Evolutionary conservation across 2,797 vertebrate genomes (phyloP).

Genomic region (Prionace glauca): DNA sequence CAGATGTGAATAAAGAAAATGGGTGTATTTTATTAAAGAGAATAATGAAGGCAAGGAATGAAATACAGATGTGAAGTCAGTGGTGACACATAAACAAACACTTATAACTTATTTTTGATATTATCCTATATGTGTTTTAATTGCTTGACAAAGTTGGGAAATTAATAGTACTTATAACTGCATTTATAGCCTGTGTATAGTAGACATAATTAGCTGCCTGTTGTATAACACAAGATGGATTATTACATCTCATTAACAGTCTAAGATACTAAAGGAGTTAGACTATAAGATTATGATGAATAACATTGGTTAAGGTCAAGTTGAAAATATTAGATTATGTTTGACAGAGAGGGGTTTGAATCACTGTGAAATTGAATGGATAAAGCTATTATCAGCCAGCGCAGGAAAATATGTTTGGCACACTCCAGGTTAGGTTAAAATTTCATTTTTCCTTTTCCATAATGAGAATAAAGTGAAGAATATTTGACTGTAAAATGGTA

Average conservation of each 20-base stretch:
- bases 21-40: neutral
- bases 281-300: conserved; percentile 29
- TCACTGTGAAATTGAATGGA: neutral
- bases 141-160: conserved; percentile 14
- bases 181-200: neutral
- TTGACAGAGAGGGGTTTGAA: neutral
- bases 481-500: neutral
- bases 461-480: conserved; percentile 14
- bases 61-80: neutral
- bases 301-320: neutral
- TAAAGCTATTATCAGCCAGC: neutral
- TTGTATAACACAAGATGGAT: neutral
- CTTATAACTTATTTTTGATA: neutral
- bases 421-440: neutral
- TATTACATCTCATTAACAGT: conserved; percentile 1
- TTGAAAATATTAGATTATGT: neutral
- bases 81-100: neutral
- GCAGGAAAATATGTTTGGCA: neutral
- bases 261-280: neutral
- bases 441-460: neutral
- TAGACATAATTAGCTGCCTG: neutral
- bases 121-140: neutral
- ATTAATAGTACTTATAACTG: neutral
- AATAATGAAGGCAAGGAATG: neutral
- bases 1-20: neutral